phyloP scores from a whole-genome alignment of 2,113 vertebrate species.

The Rhinolophus ferrumequinum region DNA sequence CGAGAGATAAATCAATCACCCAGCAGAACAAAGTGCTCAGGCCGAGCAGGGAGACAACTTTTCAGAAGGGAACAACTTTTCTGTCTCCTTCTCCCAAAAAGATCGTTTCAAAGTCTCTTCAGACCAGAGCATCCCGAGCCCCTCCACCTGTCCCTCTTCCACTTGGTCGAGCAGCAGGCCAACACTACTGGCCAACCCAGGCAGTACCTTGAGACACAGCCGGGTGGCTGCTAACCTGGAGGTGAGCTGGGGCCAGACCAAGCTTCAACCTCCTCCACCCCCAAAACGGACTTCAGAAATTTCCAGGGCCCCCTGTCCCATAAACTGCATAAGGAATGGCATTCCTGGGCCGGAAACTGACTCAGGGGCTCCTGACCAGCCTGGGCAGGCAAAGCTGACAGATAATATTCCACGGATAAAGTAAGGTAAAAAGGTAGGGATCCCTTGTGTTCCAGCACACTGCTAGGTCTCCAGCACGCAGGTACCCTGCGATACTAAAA shows the following conservation, averaged over 20 bases:
- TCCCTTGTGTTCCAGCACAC: not conserved
- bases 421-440: not conserved
- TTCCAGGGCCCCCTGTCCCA: not conserved
- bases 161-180: not conserved
- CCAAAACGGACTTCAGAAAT: not conserved
- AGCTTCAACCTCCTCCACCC: not conserved
- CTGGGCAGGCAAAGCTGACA: conserved; percentile 30
- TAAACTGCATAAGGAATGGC: not conserved
- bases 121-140: not conserved
- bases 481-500: not conserved
- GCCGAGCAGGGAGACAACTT: not conserved
- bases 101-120: conserved; percentile 37
- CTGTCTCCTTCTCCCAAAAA: conserved; percentile 15
- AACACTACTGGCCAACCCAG: not conserved
- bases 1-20: not conserved
- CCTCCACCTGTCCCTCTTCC: not conserved
- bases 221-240: not conserved
- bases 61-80: conserved; percentile 14
- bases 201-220: not conserved
- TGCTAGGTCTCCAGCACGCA: not conserved
- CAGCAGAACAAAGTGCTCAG: not conserved
- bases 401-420: not conserved
- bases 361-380: conserved; percentile 49
- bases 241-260: not conserved
- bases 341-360: conserved; percentile 45